Evolutionary conservation across 1,140 invertebrate genomes (phyloP).

Genomic region (Drosophila bocki): DNA sequence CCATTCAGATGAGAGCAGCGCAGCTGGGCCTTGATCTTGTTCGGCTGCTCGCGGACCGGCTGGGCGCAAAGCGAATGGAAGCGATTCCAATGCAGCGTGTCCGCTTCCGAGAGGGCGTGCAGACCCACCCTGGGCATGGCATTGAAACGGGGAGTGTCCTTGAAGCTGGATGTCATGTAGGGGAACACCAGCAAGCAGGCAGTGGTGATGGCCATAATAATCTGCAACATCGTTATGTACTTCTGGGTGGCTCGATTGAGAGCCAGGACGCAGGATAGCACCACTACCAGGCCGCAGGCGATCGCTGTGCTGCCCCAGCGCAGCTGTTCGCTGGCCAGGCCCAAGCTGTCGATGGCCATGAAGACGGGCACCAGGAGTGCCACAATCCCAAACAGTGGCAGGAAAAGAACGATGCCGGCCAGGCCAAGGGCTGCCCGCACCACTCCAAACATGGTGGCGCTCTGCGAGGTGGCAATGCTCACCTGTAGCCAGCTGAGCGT

Average conservation of each 20-base stretch:
- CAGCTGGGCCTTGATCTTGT: constrained; percentile 88
- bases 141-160: constrained; percentile 77
- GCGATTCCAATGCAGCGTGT: constrained; percentile 87
- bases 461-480: constrained; percentile 91
- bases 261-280: constrained; percentile 88
- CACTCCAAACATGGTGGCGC: constrained; percentile 92
- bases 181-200: constrained; percentile 86
- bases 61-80: constrained; percentile 90
- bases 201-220: constrained; percentile 80
- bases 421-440: constrained; percentile 91
- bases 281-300: constrained; percentile 86
- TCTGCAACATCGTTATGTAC: constrained; percentile 88
- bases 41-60: constrained; percentile 89
- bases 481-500: constrained; percentile 95
- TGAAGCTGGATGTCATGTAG: constrained; percentile 85
- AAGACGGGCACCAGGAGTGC: constrained; percentile 90
- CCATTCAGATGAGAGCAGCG: constrained; percentile 89
- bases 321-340: constrained; percentile 88
- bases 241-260: constrained; percentile 87
- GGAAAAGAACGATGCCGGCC: constrained; percentile 91
- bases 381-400: constrained; percentile 91
- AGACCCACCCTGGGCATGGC: constrained; percentile 52
- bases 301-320: constrained; percentile 87
- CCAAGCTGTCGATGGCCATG: constrained; percentile 89
- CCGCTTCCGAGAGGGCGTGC: constrained; percentile 44